Evolutionary conservation across 2,888 invertebrate species (phyloP), one percentile per base, ranked within the genome.

Genomic region (Drosophila kambysellisi): DNA sequence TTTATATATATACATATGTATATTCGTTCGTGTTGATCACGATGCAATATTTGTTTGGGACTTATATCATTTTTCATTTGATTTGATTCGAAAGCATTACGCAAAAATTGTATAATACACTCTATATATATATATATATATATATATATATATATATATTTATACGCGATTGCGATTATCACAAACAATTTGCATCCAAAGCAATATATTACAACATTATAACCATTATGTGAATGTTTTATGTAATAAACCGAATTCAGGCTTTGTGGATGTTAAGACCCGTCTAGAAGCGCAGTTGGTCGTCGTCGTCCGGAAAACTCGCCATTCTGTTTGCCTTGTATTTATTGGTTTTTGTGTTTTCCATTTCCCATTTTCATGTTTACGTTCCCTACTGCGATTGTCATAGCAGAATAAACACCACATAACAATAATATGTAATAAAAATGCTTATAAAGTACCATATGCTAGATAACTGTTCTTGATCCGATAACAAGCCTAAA

Each of bases 201-300:
- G 15, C 46, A 25, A 46, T 25, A 66, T 58, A 52, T 69, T 56
- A 25, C 20, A 54, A 46, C 52, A 79, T 70, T 30, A 29, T 50
- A 1, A 29, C 5, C 50, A 46, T 74, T 66, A 64, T 78, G 67
- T 80, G 71, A 80, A 80, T 75, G 66, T 64, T 62, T 64, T 64
- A 70, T 67, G 58, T 58, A 70, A 75, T 79, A 66, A 77, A 74
- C 59, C 17, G 62, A 74, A 60, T 65, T 61, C 39, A 41, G 74
- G 50, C 20, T 4, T 66, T 74, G 63, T 61, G 64, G 32, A 75
- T 74, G 50, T 62, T 64, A 69, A 79, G 58, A 54, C 58, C 64
- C 53, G 39, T 53, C 25, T 52, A 15, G 25, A 51, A 56, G 30
- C 20, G 15, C 39, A 43, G 41, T 57, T 20, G 46, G 58, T 25